These are phyloP conservation scores for Oreochromis spilurus DNA, from an alignment of 2,113 vertebrate species.

Conservation along the genomic window DNA sequence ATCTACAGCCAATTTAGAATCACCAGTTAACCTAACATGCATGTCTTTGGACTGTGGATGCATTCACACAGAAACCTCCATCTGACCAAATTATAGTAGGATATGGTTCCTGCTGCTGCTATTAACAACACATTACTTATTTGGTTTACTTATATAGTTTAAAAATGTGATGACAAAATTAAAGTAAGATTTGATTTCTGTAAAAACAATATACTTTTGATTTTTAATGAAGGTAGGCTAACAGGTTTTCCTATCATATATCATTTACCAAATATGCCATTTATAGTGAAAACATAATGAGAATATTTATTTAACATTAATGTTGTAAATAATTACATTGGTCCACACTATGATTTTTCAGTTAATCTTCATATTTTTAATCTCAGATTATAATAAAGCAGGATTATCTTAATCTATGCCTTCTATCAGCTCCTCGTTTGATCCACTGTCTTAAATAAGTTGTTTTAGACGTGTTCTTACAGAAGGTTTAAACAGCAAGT, in stretches of 20 bases:
- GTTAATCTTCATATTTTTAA: not conserved
- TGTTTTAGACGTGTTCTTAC: not conserved
- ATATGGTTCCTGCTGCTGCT: not conserved
- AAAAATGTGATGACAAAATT: not conserved
- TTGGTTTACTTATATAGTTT: not conserved
- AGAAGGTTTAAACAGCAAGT: not conserved
- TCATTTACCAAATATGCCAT: fast-evolving
- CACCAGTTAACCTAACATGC: not conserved
- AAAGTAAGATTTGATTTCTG: not conserved
- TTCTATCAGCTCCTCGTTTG: not conserved
- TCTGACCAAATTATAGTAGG: not conserved
- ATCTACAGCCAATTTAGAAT: not conserved
- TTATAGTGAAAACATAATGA: not conserved
- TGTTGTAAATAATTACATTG: not conserved
- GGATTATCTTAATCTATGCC: not conserved
- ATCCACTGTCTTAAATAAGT: not conserved
- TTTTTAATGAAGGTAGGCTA: not conserved
- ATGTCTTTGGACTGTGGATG: not conserved
- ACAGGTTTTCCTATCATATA: not conserved
- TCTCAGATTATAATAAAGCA: not conserved
- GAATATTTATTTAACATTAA: not conserved
- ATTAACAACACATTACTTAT: not conserved
- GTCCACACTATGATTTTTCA: not conserved
- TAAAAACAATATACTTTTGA: not conserved
- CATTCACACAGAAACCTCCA: not conserved